A percentile compares a stretch with the other conserved stretches of the same genome.
Conservation (phyloP, 2,797 vertebrate genomes). For the Halcyon leucocephala region DNA sequence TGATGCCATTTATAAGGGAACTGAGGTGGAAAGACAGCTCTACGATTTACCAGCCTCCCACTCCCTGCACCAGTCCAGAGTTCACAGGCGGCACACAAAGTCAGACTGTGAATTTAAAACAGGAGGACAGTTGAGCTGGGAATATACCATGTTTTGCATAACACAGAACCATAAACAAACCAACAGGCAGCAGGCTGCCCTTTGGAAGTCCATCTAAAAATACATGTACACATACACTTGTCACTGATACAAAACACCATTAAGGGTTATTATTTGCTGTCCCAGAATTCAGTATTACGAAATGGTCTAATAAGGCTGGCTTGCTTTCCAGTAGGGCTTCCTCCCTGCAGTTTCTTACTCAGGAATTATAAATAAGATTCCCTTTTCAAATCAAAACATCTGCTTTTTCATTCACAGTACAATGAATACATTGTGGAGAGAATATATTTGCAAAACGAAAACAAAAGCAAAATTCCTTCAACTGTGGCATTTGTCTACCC, state of each 20-base stretch:
- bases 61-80: background rate
- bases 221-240: background rate
- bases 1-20: background rate
- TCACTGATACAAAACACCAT: background rate
- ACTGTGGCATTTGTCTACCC: background rate
- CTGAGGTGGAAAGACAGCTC: background rate
- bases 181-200: background rate
- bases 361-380: background rate
- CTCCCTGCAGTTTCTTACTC: background rate
- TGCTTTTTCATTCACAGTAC: background rate
- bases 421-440: background rate
- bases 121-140: background rate
- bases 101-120: background rate
- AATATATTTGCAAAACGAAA: background rate
- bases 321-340: background rate
- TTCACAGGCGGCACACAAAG: background rate
- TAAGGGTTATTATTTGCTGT: background rate
- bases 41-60: background rate
- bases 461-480: background rate
- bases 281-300: background rate
- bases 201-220: constrained; percentile 17
- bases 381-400: constrained; percentile 14
- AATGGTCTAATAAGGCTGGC: background rate
- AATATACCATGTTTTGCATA: background rate
- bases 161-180: background rate